phyloP scores from a whole-genome alignment of 2,113 vertebrate genomes.

The Peromyscus californicus region DNA sequence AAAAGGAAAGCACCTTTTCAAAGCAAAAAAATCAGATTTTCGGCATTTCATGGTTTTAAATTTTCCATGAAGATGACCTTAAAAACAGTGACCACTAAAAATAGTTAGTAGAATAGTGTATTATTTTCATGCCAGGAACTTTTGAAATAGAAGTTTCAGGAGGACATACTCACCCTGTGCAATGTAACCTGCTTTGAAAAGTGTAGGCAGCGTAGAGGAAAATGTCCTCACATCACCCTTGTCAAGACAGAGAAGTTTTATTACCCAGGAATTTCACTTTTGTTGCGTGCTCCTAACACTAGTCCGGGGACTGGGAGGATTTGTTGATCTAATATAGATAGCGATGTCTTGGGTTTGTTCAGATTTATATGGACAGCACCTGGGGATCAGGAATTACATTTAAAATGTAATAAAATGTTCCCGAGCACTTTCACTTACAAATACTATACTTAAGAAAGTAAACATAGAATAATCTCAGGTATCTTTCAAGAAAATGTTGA shows the following conservation, averaged over 20 bases:
- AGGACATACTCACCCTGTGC: constrained; percentile 81
- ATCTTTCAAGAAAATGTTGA: constrained; percentile 92
- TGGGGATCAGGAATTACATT: constrained; percentile 91
- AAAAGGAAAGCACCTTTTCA: not conserved
- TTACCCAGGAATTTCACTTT: constrained; percentile 90
- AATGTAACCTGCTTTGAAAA: constrained; percentile 85
- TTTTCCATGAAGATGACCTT: constrained; percentile 75
- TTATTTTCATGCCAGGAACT: constrained; percentile 83
- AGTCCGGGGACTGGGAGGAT: constrained; percentile 88
- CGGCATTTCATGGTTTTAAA: constrained; percentile 70
- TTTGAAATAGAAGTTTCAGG: constrained; percentile 85
- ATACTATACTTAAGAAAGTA: constrained; percentile 92
- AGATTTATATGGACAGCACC: constrained; percentile 92
- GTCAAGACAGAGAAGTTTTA: constrained; percentile 92
- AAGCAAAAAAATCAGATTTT: constrained; percentile 69
- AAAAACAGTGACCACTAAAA: constrained; percentile 76
- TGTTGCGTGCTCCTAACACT: constrained; percentile 88
- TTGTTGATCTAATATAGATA: constrained; percentile 94
- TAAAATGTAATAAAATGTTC: constrained; percentile 92
- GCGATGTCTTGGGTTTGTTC: constrained; percentile 90
- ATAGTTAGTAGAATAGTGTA: constrained; percentile 83
- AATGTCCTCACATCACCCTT: constrained; percentile 88
- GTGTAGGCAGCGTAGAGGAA: constrained; percentile 73
- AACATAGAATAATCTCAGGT: constrained; percentile 90
- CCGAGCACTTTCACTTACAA: constrained; percentile 90